Conservation (phyloP, 2,888 invertebrate genomes). For the Hofmannophila pseudospretella region DNA sequence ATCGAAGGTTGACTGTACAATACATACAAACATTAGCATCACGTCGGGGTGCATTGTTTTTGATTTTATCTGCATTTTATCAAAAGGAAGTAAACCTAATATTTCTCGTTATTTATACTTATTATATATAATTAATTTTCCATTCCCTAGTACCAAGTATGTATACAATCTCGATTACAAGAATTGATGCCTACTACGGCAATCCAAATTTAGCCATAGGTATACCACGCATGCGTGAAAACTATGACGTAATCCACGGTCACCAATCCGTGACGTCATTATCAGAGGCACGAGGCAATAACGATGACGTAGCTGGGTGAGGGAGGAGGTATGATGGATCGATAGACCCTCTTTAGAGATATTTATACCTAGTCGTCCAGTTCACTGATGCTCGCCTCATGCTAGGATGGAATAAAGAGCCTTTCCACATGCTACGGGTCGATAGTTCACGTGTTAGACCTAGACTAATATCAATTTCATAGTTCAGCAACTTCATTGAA, state of each 20-base stretch:
- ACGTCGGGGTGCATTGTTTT: too few relatives aligned
- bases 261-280: conserved; percentile 51
- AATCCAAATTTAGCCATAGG: conserved; percentile 32
- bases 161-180: conserved; percentile 14
- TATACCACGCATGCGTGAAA: conserved; percentile 51
- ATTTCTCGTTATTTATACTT: too few relatives aligned
- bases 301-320: conserved; percentile 54
- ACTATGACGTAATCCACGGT: conserved; percentile 47
- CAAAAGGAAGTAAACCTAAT: too few relatives aligned
- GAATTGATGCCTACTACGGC: conserved; percentile 18
- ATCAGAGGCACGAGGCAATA: conserved; percentile 35
- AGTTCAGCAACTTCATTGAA: conserved; percentile 49
- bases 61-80: too few relatives aligned
- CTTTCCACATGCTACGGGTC: conserved; percentile 56
- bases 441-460: conserved; percentile 50
- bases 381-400: conserved; percentile 58
- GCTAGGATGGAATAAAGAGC: conserved; percentile 38
- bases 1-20: too few relatives aligned
- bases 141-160: too few relatives aligned
- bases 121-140: too few relatives aligned
- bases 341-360: conserved; percentile 34
- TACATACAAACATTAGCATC: too few relatives aligned
- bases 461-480: conserved; percentile 31
- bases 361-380: conserved; percentile 36
- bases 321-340: conserved; percentile 31